Evolutionary conservation across 2,113 vertebrate species (phyloP), one percentile per base, ranked within the genome.

Genomic region (Regulus satrapa): DNA sequence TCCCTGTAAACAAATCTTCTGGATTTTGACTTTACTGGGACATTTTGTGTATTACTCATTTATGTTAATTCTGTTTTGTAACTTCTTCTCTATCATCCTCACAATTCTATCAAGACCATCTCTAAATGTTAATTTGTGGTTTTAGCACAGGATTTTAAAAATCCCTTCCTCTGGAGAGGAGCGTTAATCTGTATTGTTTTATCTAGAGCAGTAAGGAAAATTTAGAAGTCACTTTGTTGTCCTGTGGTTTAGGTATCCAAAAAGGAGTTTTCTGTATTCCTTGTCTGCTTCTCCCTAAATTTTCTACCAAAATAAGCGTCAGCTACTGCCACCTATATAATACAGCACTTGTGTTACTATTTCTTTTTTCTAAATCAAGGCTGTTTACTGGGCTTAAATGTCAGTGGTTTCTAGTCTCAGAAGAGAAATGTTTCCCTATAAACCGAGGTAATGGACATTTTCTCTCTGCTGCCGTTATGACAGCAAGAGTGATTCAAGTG

Each of bases 291-390:
- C 48, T 88, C 21, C 34, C 48, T 75, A 34, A 61, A 18, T 89
- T 84, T 95, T 87, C 48, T 72, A 32, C 45, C 26, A 56, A 79
- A 96, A 75, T 36, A 74, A 61, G 23, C 34, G 87, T 75, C 43
- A 84, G 48, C 48, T 68, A 28, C 51, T 46, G 34, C 69, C 61
- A 76, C 18, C 24, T 88, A 4, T 55, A 19, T 69, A 73, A 68
- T 80, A 51, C 1, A 23, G 40, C 49, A 66, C 18, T 75, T 69
- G 51, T 66, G 49, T 63, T 74, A 41, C 28, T 75, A 18, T 88
- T 96, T 86, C 24, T 71, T 46, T 89, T 83, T 81, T 72, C 88
- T 88, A 77, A 97, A 93, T 87, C 73, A 71, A 43, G 29, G 36
- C 66, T 92, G 29, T 94, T 94, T 93, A 66, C 46, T 59, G 61